Evolutionary conservation across 2,797 vertebrate genomes (phyloP).

Genomic region (Crocodylus rhombifer): DNA sequence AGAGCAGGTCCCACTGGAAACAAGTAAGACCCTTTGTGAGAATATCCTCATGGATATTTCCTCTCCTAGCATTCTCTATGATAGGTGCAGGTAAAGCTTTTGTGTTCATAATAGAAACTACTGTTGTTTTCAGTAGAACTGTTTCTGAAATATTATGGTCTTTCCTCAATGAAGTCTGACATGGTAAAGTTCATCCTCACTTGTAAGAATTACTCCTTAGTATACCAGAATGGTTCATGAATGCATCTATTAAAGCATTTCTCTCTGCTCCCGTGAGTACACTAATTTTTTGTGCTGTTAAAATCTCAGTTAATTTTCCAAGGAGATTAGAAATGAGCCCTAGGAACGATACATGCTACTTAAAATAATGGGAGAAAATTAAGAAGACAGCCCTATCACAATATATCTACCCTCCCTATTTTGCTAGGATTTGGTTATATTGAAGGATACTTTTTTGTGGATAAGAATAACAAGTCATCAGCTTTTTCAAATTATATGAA

Average conservation of each 20-base stretch:
- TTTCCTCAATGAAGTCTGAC: not conserved
- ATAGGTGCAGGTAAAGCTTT: not conserved
- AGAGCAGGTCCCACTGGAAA: not conserved
- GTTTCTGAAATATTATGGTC: not conserved
- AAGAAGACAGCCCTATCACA: slow-evolving; percentile 28
- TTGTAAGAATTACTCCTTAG: not conserved
- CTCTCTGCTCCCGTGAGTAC: not conserved
- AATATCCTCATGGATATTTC: not conserved
- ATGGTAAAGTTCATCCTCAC: not conserved
- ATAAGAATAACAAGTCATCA: slow-evolving; percentile 39
- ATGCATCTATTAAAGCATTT: not conserved
- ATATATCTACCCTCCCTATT: slow-evolving; percentile 7
- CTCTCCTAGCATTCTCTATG: not conserved
- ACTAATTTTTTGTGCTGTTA: slow-evolving; percentile 11
- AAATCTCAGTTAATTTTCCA: slow-evolving; percentile 57
- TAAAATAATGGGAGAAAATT: slow-evolving; percentile 58
- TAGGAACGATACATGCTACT: slow-evolving; percentile 42
- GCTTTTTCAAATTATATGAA: slow-evolving; percentile 55
- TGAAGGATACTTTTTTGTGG: slow-evolving; percentile 44
- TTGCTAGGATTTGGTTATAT: slow-evolving; percentile 56
- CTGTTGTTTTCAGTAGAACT: not conserved
- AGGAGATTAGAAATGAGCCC: slow-evolving; percentile 38
- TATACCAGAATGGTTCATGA: slow-evolving; percentile 4
- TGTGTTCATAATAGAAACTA: not conserved
- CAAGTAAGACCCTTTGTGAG: not conserved